Evolutionary conservation across 1,140 invertebrate genomes (phyloP), one percentile per base, ranked within the genome.

Genomic region (Muscidifurax raptorellus): DNA sequence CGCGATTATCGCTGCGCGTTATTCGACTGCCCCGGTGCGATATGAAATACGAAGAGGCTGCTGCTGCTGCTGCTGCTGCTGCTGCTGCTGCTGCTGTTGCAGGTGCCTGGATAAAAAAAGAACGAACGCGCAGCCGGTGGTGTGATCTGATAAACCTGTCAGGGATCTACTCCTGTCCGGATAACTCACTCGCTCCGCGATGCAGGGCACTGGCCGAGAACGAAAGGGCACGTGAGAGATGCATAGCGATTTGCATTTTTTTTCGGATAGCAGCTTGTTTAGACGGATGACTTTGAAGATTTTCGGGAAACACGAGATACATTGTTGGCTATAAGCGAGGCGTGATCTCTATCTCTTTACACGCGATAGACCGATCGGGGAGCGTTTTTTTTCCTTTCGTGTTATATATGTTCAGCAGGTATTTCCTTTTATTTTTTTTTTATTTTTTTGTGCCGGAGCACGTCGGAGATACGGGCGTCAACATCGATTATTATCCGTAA

Each of bases 131-230:
- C 87, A 85, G 86, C 89, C 85, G 87, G 88, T 88, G 88, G 18
- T 89, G 87, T 88, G 25, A 83, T 83, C 82, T 59, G 90, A 91
- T 91, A 91, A 91, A 91, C 88, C 88, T 88, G 90, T 91, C 90
- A 87, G 84, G 87, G 86, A 87, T 88, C 87, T n/a, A 59, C 52
- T 88, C 87, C 83, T 27, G 67, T 88, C 88, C 88, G 87, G 89
- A 90, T 89, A 88, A 90, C 89, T 90, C 88, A 90, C 88, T 91
- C 83, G 74, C 71, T n/a, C 64, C 44, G 6, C 75, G 52, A n/a
- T 30, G 28, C 52, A n/a, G n/a, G n/a, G n/a, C n/a, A n/a, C n/a
- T n/a, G n/a, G n/a, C n/a, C n/a, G n/a, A n/a, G n/a, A n/a, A n/a
- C n/a, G n/a, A n/a, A n/a, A n/a, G n/a, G n/a, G n/a, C n/a, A n/a